Percentiles rank a stretch among this genome's conserved stretches.
Evolutionary conservation across 1,140 invertebrate genomes (phyloP).

Genomic region (Lordiphosa collinella): DNA sequence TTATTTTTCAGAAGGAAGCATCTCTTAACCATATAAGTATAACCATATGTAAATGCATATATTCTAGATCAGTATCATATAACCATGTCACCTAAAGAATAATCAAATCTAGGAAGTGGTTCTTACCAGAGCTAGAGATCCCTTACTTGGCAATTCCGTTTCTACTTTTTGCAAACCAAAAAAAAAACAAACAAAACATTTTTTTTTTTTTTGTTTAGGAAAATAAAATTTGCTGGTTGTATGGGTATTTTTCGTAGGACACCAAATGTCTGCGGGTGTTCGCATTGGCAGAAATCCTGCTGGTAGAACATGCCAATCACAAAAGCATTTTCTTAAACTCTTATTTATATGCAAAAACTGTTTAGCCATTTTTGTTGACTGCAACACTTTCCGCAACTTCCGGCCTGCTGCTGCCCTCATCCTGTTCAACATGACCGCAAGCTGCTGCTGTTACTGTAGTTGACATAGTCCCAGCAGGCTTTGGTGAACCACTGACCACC

Average conservation of each 20-base stretch:
- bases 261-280: constrained; percentile 14
- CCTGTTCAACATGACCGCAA: constrained; percentile 18
- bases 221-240: neutral
- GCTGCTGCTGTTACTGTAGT: constrained; percentile 18
- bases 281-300: constrained; percentile 16
- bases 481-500: constrained; percentile 8
- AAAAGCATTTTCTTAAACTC: constrained; percentile 22
- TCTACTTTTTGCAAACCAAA: too few species aligned
- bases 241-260: neutral
- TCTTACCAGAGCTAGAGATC: too few species aligned
- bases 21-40: too few species aligned
- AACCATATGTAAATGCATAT: too few species aligned
- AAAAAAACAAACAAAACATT: too few species aligned
- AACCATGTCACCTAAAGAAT: too few species aligned
- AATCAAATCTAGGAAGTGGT: too few species aligned
- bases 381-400: constrained; percentile 28
- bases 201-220: too few species aligned
- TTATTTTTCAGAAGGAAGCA: too few species aligned
- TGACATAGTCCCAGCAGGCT: constrained; percentile 17
- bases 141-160: too few species aligned
- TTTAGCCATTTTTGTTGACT: constrained; percentile 26
- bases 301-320: constrained; percentile 18
- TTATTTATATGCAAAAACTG: constrained; percentile 28
- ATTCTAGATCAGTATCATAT: too few species aligned
- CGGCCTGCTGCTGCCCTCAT: constrained; percentile 1